phyloP scores from a whole-genome alignment of 2,113 vertebrate species.

The Macaca nemestrina region DNA sequence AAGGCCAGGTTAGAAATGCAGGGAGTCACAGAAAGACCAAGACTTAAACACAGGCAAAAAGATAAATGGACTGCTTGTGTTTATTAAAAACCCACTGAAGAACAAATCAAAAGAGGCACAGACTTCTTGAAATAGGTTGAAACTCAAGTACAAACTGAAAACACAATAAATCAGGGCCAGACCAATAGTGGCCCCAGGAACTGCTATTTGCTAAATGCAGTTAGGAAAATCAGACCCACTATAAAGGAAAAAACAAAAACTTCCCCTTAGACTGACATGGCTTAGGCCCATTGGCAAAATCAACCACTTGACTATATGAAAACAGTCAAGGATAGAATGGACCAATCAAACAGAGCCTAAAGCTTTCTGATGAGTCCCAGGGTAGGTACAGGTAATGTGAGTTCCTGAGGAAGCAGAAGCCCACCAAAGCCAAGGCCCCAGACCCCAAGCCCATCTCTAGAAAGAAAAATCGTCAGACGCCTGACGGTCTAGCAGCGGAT shows the following conservation, averaged over 20 bases:
- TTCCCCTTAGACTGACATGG: neutral
- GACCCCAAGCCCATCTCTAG: neutral
- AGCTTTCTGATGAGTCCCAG: neutral
- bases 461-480: neutral
- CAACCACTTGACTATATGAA: neutral
- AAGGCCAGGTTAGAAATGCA: neutral
- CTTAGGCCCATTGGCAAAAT: neutral
- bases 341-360: neutral
- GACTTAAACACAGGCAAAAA: neutral
- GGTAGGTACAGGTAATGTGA: neutral
- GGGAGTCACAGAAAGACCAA: neutral
- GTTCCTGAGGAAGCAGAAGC: neutral
- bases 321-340: neutral
- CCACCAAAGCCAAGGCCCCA: neutral
- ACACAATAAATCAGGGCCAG: neutral
- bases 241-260: neutral
- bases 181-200: neutral
- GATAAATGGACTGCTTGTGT: neutral
- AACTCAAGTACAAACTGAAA: neutral
- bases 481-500: neutral
- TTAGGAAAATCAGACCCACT: neutral
- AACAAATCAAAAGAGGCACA: neutral
- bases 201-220: neutral
- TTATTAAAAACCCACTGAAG: neutral
- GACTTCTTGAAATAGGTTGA: neutral